Evolutionary conservation across 2,797 vertebrate species (phyloP).

Genomic region (Lepidocolaptes lacrymiger): DNA sequence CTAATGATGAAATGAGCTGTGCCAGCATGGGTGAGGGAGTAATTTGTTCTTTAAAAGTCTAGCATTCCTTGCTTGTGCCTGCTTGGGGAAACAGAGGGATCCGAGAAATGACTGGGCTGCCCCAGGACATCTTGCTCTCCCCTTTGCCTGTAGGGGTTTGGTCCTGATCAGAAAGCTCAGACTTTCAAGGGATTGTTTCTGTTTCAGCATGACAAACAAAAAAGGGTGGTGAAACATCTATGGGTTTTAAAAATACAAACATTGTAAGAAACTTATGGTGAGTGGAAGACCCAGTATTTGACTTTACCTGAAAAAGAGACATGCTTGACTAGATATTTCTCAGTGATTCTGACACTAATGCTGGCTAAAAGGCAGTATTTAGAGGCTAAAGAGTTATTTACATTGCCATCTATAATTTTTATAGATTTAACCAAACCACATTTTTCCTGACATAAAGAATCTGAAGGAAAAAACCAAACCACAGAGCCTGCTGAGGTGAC

Average conservation of each 20-base stretch:
- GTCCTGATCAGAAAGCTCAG: neutral
- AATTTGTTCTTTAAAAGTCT: neutral
- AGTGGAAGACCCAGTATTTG: neutral
- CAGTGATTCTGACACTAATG: neutral
- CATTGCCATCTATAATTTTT: neutral
- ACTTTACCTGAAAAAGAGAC: neutral
- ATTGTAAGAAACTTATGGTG: neutral
- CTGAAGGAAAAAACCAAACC: neutral
- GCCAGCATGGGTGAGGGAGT: neutral
- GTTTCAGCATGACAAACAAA: slow-evolving; percentile 4
- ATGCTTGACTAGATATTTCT: neutral
- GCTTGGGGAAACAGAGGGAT: neutral
- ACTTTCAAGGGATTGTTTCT: neutral
- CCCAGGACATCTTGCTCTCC: neutral
- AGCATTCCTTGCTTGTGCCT: neutral
- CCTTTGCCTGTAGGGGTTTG: neutral
- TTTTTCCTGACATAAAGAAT: neutral
- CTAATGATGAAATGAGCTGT: slow-evolving; percentile 1
- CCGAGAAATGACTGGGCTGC: neutral
- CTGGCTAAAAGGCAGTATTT: neutral
- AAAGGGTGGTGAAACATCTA: neutral
- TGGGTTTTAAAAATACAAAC: neutral
- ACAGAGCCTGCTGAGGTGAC: neutral
- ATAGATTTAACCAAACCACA: neutral
- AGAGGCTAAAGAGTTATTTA: neutral